A percentile compares a stretch with the other conserved stretches of the same genome.
Evolutionary conservation across 1,140 invertebrate species (phyloP).

Genomic region (Ceratina calcarata): DNA sequence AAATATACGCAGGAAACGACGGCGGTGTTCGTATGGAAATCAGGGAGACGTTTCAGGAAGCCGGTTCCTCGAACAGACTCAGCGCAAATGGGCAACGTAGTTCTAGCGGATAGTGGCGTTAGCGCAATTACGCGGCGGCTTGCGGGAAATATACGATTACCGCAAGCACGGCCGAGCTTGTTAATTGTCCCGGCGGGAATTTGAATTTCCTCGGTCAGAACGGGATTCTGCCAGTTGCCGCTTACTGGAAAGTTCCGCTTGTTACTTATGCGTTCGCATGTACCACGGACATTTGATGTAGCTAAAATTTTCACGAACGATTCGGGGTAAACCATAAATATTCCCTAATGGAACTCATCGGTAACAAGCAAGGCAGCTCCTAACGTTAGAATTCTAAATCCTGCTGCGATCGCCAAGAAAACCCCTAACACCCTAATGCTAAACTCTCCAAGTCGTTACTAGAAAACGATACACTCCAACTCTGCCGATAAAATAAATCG

Average conservation of each 20-base stretch:
- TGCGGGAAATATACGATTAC: conserved; percentile 52
- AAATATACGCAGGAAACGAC: neutral
- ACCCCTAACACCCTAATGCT: neutral
- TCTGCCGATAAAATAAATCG: conserved; percentile 53
- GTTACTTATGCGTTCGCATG: neutral
- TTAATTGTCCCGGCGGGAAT: conserved; percentile 53
- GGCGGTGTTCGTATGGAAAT: no score
- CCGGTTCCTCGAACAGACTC: neutral
- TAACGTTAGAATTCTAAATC: neutral
- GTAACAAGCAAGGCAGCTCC: neutral
- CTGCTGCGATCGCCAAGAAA: neutral
- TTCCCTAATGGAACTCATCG: neutral
- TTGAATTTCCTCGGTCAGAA: conserved; percentile 46
- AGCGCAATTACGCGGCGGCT: conserved; percentile 32
- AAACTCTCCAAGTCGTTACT: neutral
- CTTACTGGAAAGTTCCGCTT: conserved; percentile 3
- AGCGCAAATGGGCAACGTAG: conserved; percentile 26
- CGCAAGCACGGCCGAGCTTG: conserved; percentile 24
- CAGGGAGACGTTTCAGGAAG: neutral
- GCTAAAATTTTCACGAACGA: neutral
- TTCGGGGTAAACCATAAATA: neutral
- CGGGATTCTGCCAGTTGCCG: conserved; percentile 1
- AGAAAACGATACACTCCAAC: conserved; percentile 43
- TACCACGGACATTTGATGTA: neutral
- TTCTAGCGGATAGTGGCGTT: conserved; percentile 7